Evolutionary conservation across 2,797 vertebrate species (phyloP).

Genomic region (Cyclura pinguis): DNA sequence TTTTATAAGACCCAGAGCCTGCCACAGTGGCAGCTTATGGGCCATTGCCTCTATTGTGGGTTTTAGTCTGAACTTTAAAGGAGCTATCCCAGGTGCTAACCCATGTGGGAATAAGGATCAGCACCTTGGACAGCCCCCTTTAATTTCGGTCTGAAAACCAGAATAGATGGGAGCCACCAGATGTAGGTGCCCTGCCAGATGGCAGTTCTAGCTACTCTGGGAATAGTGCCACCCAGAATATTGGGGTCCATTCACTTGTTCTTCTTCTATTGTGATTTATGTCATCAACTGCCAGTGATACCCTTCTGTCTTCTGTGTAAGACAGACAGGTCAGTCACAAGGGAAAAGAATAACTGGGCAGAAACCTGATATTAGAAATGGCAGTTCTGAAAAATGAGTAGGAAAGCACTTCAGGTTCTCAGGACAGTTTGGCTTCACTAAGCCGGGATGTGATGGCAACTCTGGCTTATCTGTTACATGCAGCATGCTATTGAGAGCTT

Average conservation of each 20-base stretch:
- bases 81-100: no score
- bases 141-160: neutral
- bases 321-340: neutral
- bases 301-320: neutral
- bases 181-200: neutral
- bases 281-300: neutral
- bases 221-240: neutral
- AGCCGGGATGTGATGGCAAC: no score
- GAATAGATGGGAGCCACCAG: neutral
- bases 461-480: no score
- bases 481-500: no score
- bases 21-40: no score
- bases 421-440: no score
- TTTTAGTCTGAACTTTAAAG: no score
- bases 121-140: no score
- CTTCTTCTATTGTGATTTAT: no score
- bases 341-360: neutral
- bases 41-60: no score
- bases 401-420: neutral
- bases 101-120: no score
- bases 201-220: neutral
- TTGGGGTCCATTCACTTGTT: neutral
- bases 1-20: no score
- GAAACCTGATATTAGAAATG: neutral
- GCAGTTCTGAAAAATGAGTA: neutral